phyloP scores from a whole-genome alignment of 1,140 invertebrate genomes.

The Dermatophagoides farinae region DNA sequence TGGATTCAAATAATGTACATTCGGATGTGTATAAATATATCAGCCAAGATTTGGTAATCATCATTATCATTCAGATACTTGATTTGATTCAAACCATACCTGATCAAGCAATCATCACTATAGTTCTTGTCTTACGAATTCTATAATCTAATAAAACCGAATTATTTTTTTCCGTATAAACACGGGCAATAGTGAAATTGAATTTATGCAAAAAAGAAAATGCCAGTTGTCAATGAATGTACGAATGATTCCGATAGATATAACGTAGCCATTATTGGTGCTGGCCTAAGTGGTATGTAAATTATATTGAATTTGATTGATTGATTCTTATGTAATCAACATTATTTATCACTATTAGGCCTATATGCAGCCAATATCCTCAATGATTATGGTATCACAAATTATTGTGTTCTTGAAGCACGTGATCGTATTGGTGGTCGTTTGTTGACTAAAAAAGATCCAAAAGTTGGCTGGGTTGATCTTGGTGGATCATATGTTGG shows the following conservation, averaged over 20 bases:
- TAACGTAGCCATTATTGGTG: conserved; percentile 17
- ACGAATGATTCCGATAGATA: background rate
- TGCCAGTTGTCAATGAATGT: too few species aligned
- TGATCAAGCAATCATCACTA: too few species aligned
- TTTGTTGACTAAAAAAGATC: conserved; percentile 12
- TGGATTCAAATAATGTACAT: too few species aligned
- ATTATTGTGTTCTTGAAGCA: conserved; percentile 82
- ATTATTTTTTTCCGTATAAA: background rate
- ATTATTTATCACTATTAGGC: conserved; percentile 3
- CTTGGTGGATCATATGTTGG: conserved; percentile 23
- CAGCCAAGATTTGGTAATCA: too few species aligned
- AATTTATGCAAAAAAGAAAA: background rate
- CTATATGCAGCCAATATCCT: background rate
- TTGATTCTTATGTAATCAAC: background rate
- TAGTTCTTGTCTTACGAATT: too few species aligned
- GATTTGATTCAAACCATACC: too few species aligned
- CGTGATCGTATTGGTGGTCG: conserved; percentile 84
- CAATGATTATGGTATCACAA: conserved; percentile 40
- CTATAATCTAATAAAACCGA: background rate
- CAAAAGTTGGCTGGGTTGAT: conserved; percentile 20
- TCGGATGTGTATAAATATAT: too few species aligned
- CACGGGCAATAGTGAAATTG: too few species aligned
- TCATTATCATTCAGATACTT: too few species aligned
- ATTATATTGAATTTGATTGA: background rate
- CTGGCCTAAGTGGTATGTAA: conserved; percentile 14